These are phyloP conservation scores for Stenopsyche tienmushanensis DNA, from an alignment of 1,140 invertebrate genomes.

Conservation along the genomic window DNA sequence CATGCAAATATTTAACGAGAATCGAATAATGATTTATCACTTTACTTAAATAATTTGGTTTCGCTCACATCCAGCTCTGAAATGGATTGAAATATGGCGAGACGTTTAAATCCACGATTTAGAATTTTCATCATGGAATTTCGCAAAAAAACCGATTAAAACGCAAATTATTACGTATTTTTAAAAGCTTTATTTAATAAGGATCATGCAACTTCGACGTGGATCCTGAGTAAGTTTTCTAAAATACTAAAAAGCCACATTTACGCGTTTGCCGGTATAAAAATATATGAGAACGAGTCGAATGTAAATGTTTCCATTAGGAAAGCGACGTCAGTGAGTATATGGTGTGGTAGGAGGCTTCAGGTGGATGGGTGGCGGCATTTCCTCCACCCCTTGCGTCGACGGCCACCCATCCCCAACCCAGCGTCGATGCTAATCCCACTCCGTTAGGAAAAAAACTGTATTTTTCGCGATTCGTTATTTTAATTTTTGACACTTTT, in stretches of 20 bases:
- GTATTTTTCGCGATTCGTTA: constrained; percentile 41
- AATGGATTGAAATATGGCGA: too few species aligned
- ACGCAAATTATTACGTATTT: too few species aligned
- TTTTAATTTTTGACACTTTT: constrained; percentile 43
- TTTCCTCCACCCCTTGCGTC: not conserved
- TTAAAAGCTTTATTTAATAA: too few species aligned
- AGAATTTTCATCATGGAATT: too few species aligned
- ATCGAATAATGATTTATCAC: constrained; percentile 23
- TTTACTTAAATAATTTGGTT: too few species aligned
- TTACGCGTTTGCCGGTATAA: constrained; percentile 34
- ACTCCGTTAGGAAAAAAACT: constrained; percentile 33
- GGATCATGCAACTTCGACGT: too few species aligned
- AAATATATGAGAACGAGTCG: constrained; percentile 37
- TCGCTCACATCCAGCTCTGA: too few species aligned
- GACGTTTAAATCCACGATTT: too few species aligned
- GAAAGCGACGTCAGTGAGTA: constrained; percentile 16
- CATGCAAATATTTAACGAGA: not conserved
- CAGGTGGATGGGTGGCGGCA: not conserved
- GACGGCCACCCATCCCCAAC: not conserved
- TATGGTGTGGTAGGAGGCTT: constrained; percentile 3
- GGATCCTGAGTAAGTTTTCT: too few species aligned
- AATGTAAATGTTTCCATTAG: constrained; percentile 41
- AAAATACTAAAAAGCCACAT: constrained; percentile 36
- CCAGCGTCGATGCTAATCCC: constrained; percentile 33
- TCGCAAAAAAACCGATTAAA: too few species aligned